A percentile compares a stretch with the other conserved stretches of the same genome.
Evolutionary conservation across 1,140 invertebrate genomes (phyloP).

Genomic region (Drosophila pseudoobscura): DNA sequence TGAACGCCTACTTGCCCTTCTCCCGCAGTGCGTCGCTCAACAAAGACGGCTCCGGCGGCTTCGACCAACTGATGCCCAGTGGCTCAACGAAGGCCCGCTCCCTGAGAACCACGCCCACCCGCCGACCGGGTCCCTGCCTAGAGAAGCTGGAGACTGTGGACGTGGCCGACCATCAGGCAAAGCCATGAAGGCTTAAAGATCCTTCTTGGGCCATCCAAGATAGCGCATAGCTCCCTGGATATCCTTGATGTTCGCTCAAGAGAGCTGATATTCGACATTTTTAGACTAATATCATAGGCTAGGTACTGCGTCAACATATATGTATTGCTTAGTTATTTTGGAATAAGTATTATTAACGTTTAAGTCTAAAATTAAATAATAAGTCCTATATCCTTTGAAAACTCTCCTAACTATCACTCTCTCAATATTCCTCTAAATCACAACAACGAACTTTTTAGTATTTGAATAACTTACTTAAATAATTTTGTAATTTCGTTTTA

Average conservation of each 20-base stretch:
- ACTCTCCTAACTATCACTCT: slow-evolving; percentile 11
- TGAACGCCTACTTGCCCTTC: slow-evolving; percentile 76
- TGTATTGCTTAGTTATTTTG: not conserved
- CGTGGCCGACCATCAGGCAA: slow-evolving; percentile 40
- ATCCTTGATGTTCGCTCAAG: not conserved
- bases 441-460: slow-evolving; percentile 19
- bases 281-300: no score
- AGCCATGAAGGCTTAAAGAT: not conserved
- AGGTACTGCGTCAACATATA: not conserved
- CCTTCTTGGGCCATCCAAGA: no score
- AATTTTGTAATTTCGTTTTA: no score
- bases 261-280: not conserved
- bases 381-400: slow-evolving; percentile 10
- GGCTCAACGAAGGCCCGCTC: slow-evolving; percentile 42
- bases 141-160: slow-evolving; percentile 63
- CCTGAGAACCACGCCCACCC: slow-evolving; percentile 53
- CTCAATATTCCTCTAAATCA: slow-evolving; percentile 10
- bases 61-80: slow-evolving; percentile 36
- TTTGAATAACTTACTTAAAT: slow-evolving; percentile 4
- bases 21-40: slow-evolving; percentile 59
- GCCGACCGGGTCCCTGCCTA: slow-evolving; percentile 33
- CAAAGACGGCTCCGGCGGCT: slow-evolving; percentile 42
- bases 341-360: slow-evolving; percentile 39
- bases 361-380: not conserved
- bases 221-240: no score